phyloP scores from a whole-genome alignment of 2,797 vertebrate species.

The Coregonus sp. region DNA sequence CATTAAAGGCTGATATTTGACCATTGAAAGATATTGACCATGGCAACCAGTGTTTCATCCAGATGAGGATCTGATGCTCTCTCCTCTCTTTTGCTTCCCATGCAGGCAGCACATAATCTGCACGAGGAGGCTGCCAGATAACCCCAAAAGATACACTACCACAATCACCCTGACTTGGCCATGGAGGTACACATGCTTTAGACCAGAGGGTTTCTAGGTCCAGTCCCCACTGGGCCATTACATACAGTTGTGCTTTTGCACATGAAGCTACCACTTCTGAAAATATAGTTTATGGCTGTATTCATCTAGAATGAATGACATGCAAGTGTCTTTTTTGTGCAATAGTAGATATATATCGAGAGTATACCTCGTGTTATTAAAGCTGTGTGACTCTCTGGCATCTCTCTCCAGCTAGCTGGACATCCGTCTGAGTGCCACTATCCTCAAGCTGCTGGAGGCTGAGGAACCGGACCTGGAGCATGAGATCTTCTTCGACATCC shows the following conservation, averaged over 20 bases:
- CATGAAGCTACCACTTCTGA: too few species aligned
- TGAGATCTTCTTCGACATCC: conserved; percentile 85
- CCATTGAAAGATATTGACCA: neutral
- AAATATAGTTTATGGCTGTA: too few species aligned
- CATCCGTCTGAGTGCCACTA: conserved; percentile 92
- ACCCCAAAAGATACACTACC: conserved; percentile 97
- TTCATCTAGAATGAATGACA: too few species aligned
- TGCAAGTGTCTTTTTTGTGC: too few species aligned
- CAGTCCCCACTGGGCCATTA: neutral
- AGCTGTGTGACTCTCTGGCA: neutral
- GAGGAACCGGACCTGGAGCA: conserved; percentile 80
- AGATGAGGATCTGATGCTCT: conserved; percentile 25
- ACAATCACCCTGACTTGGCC: conserved; percentile 95
- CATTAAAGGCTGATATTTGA: too few species aligned
- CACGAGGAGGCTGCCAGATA: conserved; percentile 97
- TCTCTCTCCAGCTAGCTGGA: conserved; percentile 77
- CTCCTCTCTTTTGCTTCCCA: conserved; percentile 22
- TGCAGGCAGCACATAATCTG: conserved; percentile 85
- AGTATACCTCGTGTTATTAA: neutral
- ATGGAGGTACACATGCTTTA: conserved; percentile 87
- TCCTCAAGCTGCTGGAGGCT: conserved; percentile 88
- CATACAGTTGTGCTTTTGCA: too few species aligned
- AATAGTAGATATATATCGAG: neutral
- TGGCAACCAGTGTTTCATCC: neutral
- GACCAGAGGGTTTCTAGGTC: neutral